Percentiles rank a stretch among this genome's conserved stretches.
These are phyloP conservation scores for Paramormyrops kingsleyae DNA, from an alignment of 2,113 vertebrate species.

Conservation along the genomic window DNA sequence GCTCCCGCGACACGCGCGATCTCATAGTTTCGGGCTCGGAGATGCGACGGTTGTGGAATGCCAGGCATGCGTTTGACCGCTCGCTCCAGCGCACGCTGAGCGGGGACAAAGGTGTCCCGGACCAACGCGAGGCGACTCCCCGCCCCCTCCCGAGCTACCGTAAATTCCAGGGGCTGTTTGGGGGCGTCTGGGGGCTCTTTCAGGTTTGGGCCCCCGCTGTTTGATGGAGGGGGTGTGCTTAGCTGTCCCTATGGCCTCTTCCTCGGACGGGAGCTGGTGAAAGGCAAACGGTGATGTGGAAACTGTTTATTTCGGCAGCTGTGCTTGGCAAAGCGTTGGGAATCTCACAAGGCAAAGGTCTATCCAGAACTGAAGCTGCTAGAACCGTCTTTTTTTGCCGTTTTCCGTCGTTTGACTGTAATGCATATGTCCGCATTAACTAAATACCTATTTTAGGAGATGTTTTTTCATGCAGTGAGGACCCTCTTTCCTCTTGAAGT, in stretches of 20 bases:
- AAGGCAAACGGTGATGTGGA: not conserved
- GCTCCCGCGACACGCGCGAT: constrained; percentile 31
- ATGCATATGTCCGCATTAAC: not conserved
- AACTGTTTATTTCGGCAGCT: not conserved
- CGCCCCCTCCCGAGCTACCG: not conserved
- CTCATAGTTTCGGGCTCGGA: constrained; percentile 43
- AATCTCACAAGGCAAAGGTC: not conserved
- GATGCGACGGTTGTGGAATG: constrained; percentile 43
- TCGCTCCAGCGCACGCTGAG: constrained; percentile 25
- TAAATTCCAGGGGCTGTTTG: constrained; percentile 17
- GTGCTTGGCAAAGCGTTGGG: not conserved
- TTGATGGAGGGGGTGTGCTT: not conserved
- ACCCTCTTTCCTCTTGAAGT: not conserved
- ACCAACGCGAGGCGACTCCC: constrained; percentile 11
- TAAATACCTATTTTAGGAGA: not conserved
- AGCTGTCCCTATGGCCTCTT: not conserved
- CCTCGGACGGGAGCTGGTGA: not conserved
- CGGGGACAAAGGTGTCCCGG: constrained; percentile 32
- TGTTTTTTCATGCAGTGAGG: not conserved
- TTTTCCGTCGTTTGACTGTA: not conserved
- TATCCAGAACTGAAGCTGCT: not conserved
- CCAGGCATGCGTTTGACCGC: constrained; percentile 44
- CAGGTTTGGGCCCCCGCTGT: not conserved
- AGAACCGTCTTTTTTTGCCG: not conserved
- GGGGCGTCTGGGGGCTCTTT: not conserved